These are phyloP conservation scores for Xyrauchen texanus DNA, from an alignment of 2,113 vertebrate species.

Conservation along the genomic window DNA sequence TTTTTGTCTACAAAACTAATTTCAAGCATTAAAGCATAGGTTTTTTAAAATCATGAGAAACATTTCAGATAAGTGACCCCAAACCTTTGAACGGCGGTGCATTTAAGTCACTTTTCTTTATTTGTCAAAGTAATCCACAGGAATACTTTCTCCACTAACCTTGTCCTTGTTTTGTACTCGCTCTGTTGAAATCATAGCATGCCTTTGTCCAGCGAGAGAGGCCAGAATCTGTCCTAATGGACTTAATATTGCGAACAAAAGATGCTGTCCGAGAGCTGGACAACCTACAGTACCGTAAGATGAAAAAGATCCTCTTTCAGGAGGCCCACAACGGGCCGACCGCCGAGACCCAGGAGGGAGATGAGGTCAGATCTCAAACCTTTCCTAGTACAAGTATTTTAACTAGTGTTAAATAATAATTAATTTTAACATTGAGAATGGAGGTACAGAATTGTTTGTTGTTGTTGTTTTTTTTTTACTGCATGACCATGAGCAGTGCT, in stretches of 20 bases:
- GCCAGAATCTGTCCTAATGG: conserved; percentile 54
- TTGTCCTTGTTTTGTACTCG: not conserved
- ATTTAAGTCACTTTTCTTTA: no score
- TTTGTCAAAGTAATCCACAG: not conserved
- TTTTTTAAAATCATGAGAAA: no score
- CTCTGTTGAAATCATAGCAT: conserved; percentile 69
- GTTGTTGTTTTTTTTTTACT: not conserved
- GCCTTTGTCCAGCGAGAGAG: conserved; percentile 75
- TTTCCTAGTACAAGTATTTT: not conserved
- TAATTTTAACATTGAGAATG: no score
- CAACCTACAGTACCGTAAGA: conserved; percentile 91
- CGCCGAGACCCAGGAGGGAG: conserved; percentile 81
- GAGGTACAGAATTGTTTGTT: not conserved
- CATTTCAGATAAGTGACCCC: no score
- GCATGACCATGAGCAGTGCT: not conserved
- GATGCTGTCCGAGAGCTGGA: conserved; percentile 89
- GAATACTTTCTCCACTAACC: not conserved
- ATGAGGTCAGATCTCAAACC: conserved; percentile 76
- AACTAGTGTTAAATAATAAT: no score
- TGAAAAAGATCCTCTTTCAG: conserved; percentile 93
- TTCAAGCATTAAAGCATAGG: no score
- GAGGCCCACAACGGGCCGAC: conserved; percentile 89
- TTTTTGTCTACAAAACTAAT: no score
- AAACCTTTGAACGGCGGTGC: no score
- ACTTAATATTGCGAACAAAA: conserved; percentile 67